Evolutionary conservation across 2,113 vertebrate species (phyloP).

Genomic region (Gulo gulo): DNA sequence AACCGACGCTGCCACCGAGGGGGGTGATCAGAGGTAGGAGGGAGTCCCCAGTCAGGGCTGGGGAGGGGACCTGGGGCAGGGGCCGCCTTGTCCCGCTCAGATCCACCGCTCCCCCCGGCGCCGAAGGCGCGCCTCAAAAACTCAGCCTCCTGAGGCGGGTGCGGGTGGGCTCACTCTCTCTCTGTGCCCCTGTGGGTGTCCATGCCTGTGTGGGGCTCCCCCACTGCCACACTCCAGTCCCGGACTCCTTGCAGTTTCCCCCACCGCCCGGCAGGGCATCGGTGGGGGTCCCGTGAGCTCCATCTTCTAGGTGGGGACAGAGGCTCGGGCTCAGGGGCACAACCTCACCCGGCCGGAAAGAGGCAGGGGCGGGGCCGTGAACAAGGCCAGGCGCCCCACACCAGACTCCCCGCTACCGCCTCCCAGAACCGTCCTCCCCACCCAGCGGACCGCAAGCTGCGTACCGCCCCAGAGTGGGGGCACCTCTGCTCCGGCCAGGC

Average conservation of each 20-base stretch:
- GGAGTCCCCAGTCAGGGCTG: neutral
- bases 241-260: neutral
- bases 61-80: neutral
- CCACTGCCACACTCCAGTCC: too few species aligned
- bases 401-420: too few species aligned
- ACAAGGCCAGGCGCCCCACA: fast-evolving
- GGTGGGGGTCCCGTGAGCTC: fast-evolving
- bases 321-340: neutral
- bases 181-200: neutral
- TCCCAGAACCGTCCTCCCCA: fast-evolving
- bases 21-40: neutral
- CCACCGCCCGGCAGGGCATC: fast-evolving
- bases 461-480: neutral
- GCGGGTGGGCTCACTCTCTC: neutral
- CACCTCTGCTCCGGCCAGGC: neutral
- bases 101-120: neutral
- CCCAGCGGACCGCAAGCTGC: neutral
- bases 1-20: neutral
- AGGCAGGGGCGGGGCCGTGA: too few species aligned
- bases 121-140: too few species aligned
- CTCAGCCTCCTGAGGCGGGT: neutral
- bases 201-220: fast-evolving
- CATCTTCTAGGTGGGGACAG: neutral
- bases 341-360: neutral
- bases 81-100: neutral